Evolutionary conservation across 2,797 vertebrate species (phyloP).

Genomic region (Tapera naevia): DNA sequence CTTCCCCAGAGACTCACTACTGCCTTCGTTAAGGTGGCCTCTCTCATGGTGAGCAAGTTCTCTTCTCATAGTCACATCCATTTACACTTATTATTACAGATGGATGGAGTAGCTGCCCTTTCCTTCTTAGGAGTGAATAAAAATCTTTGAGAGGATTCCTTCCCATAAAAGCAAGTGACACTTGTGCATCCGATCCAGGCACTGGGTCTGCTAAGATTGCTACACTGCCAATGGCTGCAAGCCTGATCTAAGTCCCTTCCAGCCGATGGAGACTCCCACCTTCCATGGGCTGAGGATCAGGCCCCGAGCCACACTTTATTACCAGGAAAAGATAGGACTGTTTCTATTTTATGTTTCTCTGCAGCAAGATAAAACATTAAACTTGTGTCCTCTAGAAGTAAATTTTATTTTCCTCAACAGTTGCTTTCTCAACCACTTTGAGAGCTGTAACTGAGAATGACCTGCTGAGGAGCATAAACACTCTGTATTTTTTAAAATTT

Average conservation of each 20-base stretch:
- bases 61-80: not conserved
- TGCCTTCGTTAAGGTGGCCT: not conserved
- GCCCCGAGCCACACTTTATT: not conserved
- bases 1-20: not conserved
- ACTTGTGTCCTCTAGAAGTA: not conserved
- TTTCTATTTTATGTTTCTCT: not conserved
- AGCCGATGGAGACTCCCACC: not conserved
- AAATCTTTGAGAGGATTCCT: not conserved
- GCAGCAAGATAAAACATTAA: slow-evolving; percentile 4
- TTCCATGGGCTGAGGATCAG: not conserved
- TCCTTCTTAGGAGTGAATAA: not conserved
- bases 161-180: not conserved
- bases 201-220: not conserved
- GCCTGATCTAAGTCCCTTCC: not conserved
- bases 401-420: not conserved
- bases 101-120: not conserved
- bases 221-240: not conserved
- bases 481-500: not conserved
- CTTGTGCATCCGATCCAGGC: not conserved
- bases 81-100: not conserved
- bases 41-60: not conserved
- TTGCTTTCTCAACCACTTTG: not conserved
- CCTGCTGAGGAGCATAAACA: not conserved
- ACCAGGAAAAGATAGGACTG: not conserved
- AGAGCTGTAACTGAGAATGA: not conserved